These are phyloP conservation scores for Cosmorhoe ocellata DNA, from an alignment of 2,888 invertebrate genomes.

Conservation along the genomic window DNA sequence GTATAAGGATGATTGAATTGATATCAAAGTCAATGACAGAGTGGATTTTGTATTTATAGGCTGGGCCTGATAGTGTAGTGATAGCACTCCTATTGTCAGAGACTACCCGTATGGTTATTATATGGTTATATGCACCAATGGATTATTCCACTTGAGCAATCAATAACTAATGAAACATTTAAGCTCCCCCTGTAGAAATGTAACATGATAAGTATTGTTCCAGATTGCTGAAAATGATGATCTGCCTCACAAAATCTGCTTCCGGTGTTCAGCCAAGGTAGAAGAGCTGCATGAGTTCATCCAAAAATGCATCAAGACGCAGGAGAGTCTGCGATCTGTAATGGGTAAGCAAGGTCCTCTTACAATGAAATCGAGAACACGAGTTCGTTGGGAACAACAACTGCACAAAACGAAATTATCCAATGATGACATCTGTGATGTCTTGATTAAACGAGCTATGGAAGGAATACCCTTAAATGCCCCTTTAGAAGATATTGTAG, in stretches of 20 bases:
- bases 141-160: too few species aligned
- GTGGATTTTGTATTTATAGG: too few species aligned
- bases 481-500: constrained; percentile 28
- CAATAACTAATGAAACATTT: too few species aligned
- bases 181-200: too few species aligned
- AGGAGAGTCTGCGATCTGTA: constrained; percentile 56
- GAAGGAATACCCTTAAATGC: constrained; percentile 58
- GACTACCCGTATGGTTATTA: too few species aligned
- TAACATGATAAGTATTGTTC: constrained; percentile 32
- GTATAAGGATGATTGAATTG: too few species aligned
- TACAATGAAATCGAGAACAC: constrained; percentile 54
- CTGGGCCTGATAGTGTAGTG: too few species aligned
- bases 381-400: constrained; percentile 68
- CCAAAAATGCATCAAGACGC: constrained; percentile 71
- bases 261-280: constrained; percentile 76
- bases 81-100: too few species aligned
- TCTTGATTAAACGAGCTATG: constrained; percentile 74
- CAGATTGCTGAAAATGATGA: constrained; percentile 76
- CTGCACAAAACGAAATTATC: constrained; percentile 69
- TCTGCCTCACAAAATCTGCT: constrained; percentile 78
- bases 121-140: too few species aligned
- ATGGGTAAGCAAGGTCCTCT: constrained; percentile 54
- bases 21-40: neutral
- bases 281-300: constrained; percentile 76
- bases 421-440: constrained; percentile 76